Percentiles rank a stretch among this genome's conserved stretches.
These are phyloP conservation scores for Osmoderma eremita DNA, from an alignment of 2,888 invertebrate species.

Conservation along the genomic window DNA sequence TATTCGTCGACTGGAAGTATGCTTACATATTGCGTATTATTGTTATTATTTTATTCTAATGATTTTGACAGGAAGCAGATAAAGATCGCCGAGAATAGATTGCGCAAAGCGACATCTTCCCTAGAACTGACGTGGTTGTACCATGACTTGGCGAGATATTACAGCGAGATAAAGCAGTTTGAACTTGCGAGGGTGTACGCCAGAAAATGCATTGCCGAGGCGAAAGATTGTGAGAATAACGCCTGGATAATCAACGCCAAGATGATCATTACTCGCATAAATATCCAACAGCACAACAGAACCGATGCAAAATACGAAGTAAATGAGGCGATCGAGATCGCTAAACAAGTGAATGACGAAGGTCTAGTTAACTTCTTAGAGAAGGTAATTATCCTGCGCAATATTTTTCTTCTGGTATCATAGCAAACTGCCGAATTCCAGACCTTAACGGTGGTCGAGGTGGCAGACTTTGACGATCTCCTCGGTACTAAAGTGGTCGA, in stretches of 20 bases:
- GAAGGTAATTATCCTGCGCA: slow-evolving; percentile 50
- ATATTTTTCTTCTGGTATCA: neutral
- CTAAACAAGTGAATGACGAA: slow-evolving; percentile 57
- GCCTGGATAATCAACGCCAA: slow-evolving; percentile 63
- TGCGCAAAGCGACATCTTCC: slow-evolving; percentile 54
- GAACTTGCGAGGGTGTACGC: slow-evolving; percentile 63
- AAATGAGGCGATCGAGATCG: slow-evolving; percentile 53
- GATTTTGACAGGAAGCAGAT: slow-evolving; percentile 53
- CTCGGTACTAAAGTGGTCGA: slow-evolving; percentile 58
- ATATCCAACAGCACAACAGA: slow-evolving; percentile 63
- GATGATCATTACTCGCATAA: slow-evolving; percentile 62
- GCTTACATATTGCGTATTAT: too few relatives aligned
- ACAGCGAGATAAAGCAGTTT: slow-evolving; percentile 60
- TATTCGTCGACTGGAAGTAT: slow-evolving; percentile 57
- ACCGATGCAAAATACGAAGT: slow-evolving; percentile 64
- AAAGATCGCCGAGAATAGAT: slow-evolving; percentile 53
- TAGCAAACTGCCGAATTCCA: slow-evolving; percentile 41
- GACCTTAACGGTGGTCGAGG: slow-evolving; percentile 59
- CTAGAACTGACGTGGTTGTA: slow-evolving; percentile 65
- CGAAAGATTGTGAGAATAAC: slow-evolving; percentile 54
- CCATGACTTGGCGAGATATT: slow-evolving; percentile 63
- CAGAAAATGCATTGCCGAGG: slow-evolving; percentile 59
- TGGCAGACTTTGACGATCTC: slow-evolving; percentile 60
- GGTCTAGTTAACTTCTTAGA: slow-evolving; percentile 57
- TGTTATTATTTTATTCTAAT: too few relatives aligned